Percentiles rank a stretch among this genome's conserved stretches.
Evolutionary conservation across 1,140 invertebrate species (phyloP).

Genomic region (Acromyrmex echinatior): DNA sequence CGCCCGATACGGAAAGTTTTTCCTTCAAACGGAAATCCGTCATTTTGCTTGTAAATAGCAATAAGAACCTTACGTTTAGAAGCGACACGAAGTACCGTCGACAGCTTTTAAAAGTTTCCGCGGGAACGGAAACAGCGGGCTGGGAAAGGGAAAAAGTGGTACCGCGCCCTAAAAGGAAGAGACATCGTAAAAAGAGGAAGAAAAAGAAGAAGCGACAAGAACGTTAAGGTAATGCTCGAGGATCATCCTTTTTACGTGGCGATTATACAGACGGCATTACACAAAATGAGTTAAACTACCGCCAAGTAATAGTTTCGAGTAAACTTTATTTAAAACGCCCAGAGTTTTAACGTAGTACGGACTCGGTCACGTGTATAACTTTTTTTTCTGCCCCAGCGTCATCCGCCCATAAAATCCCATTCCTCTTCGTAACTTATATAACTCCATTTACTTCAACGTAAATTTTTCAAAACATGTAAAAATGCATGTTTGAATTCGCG

Average conservation of each 20-base stretch:
- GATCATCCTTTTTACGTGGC: conserved; percentile 28
- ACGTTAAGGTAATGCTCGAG: conserved; percentile 9
- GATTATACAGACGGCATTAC: conserved; percentile 32
- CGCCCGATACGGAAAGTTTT: conserved; percentile 32
- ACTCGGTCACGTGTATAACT: background rate
- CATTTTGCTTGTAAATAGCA: conserved; percentile 25
- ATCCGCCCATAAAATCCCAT: background rate
- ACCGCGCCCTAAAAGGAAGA: background rate
- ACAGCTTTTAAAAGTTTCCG: background rate
- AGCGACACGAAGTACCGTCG: background rate
- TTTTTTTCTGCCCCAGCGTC: background rate
- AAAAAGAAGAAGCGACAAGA: background rate
- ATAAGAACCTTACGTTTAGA: background rate
- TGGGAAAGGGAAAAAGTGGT: background rate
- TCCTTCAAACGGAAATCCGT: conserved; percentile 3
- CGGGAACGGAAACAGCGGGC: conserved; percentile 4
- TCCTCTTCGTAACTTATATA: conserved; percentile 3
- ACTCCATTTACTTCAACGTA: conserved; percentile 9
- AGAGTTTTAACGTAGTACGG: background rate
- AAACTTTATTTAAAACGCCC: conserved; percentile 39
- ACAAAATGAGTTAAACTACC: conserved; percentile 45
- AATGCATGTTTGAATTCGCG: background rate
- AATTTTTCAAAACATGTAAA: conserved; percentile 38
- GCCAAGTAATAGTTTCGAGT: conserved; percentile 26
- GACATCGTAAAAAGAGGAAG: background rate